Evolutionary conservation across 2,113 vertebrate species (phyloP).

Genomic region (Megaceryle torquata): DNA sequence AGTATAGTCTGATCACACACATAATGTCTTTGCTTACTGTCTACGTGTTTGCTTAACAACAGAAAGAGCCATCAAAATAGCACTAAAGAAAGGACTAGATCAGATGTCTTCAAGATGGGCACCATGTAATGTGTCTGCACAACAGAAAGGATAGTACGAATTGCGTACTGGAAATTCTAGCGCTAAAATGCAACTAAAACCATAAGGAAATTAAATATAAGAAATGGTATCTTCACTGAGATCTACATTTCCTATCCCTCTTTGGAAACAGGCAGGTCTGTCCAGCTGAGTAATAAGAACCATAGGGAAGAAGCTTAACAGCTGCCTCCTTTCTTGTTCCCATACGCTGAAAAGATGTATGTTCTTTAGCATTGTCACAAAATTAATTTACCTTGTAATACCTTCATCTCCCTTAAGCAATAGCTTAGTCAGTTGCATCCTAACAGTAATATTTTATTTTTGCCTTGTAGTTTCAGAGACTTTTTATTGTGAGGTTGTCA

Average conservation of each 20-base stretch:
- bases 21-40: background rate
- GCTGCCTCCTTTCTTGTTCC: background rate
- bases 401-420: background rate
- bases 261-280: background rate
- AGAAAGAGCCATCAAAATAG: background rate
- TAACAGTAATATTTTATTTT: background rate
- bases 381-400: constrained; percentile 20
- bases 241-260: background rate
- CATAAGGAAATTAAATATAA: background rate
- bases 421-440: background rate
- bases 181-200: background rate
- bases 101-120: background rate
- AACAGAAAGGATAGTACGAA: background rate
- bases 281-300: background rate
- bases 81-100: background rate
- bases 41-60: background rate
- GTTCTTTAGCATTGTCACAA: background rate
- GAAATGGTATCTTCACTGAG: background rate
- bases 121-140: background rate
- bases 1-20: background rate
- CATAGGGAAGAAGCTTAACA: background rate
- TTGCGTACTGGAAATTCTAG: background rate
- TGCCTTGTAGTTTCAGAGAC: background rate
- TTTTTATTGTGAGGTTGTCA: background rate
- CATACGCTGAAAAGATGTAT: background rate